Base-by-base conservation (phyloP, 2,113 vertebrate species). In the Mormyrus iriodes region DNA sequence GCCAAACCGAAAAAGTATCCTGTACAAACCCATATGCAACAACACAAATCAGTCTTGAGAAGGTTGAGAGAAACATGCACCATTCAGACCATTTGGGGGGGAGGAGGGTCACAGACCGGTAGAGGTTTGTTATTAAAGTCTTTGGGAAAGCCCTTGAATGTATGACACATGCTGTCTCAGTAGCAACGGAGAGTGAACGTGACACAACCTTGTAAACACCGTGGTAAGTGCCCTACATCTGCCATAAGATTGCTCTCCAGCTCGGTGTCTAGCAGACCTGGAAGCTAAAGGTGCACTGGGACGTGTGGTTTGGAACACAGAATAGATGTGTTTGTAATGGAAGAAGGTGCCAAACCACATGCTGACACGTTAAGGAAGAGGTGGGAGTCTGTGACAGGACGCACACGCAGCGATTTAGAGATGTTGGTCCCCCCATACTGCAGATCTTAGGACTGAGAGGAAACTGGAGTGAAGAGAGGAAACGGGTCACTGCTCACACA, bases 61-160 rank as follows among this genome's bases (percentile, higher is more conserved):
- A 52, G 46, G 19, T 2, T 39, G 24, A n/a, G 48, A 53, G 49
- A 27, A 49, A 9, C n/a, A 35, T 31, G 51, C n/a, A 31, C 10
- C 35, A 42, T 44, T 24, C 58, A n/a, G 49, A 35, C 42, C 3
- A 19, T 19, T 13, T 65, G n/a, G n/a, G 5, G 5, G n/a, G 61
- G 19, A n/a, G n/a, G n/a, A n/a, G n/a, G n/a, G 88, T 21, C 24
- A 58, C 17, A 24, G 35, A 87, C 39, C 1, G 88, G 24, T 39
- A 35, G 83, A 85, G 53, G 52, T 39, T 89, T 85, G 48, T 87
- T 76, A 55, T 65, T 42, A 53, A 79, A n/a, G 19, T 87, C 85
- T 19, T 46, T 85, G 51, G 89, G 85, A 87, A 69, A 85, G 51
- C 89, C 39, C 51, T 87, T 87, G 69, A 88, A 55, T 83, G 7